phyloP scores from a whole-genome alignment of 1,140 invertebrate genomes.

The Oppia nitens region DNA sequence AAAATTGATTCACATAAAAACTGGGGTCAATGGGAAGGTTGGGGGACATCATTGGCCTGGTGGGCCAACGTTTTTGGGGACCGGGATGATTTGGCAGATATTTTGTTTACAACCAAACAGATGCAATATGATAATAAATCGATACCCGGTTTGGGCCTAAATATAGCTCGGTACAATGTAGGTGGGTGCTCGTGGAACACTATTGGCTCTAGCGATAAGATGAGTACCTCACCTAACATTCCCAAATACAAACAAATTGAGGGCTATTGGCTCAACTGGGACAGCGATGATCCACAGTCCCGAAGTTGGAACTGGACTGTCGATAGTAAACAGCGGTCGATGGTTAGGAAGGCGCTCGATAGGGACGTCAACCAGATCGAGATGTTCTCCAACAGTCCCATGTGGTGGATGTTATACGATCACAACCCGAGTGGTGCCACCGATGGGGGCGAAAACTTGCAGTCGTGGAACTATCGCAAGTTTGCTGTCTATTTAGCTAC shows the following conservation, averaged over 20 bases:
- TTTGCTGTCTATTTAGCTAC: not conserved
- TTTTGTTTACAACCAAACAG: not conserved
- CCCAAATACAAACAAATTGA: not conserved
- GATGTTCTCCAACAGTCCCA: not conserved
- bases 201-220: not conserved
- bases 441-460: not conserved
- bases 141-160: not conserved
- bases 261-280: not conserved
- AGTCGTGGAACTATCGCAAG: not conserved
- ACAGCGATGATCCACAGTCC: not conserved
- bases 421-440: not conserved
- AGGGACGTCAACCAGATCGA: not conserved
- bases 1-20: no score
- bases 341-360: not conserved
- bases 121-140: not conserved
- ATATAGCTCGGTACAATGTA: not conserved
- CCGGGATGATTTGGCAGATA: not conserved
- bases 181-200: not conserved
- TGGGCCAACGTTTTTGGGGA: not conserved
- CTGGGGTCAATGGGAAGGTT: no score
- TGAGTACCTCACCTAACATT: not conserved
- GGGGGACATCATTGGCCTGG: not conserved
- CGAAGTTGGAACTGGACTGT: not conserved
- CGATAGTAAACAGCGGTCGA: not conserved
- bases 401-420: not conserved